Conservation (phyloP, 1,140 invertebrate genomes). For the Drosophila sucinea region DNA sequence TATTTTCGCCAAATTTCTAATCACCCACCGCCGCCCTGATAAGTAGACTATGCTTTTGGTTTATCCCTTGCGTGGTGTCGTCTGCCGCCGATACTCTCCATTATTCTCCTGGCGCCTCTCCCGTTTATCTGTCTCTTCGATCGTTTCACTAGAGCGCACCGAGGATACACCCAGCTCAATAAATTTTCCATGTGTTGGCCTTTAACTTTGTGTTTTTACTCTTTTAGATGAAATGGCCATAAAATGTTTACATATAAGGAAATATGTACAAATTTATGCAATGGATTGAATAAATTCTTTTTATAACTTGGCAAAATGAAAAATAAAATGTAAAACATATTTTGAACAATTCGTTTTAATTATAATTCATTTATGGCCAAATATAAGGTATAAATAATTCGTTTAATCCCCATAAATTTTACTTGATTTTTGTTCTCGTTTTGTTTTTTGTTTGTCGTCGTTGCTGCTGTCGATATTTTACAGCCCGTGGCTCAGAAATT, state of each 20-base stretch:
- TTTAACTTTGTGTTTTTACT: constrained; percentile 48
- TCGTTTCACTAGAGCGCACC: constrained; percentile 16
- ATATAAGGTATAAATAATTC: constrained; percentile 44
- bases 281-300: background rate
- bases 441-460: constrained; percentile 13
- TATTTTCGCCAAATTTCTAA: too few relatives aligned
- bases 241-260: constrained; percentile 9
- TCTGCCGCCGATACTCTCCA: background rate
- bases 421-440: constrained; percentile 13
- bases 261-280: constrained; percentile 10
- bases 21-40: too few relatives aligned
- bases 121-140: background rate
- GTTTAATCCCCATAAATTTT: constrained; percentile 51
- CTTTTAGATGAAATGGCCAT: constrained; percentile 21
- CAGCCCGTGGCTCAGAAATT: constrained; percentile 59
- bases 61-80: background rate
- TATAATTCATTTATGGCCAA: constrained; percentile 18
- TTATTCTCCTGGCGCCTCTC: constrained; percentile 16
- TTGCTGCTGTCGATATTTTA: constrained; percentile 73
- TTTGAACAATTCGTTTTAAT: constrained; percentile 11
- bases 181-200: constrained; percentile 62
- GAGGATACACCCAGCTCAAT: constrained; percentile 42
- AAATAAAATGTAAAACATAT: background rate
- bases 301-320: background rate
- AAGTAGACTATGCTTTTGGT: too few relatives aligned